Conservation (phyloP, 2,113 vertebrate genomes). For the Hymenochirus boettgeri region DNA sequence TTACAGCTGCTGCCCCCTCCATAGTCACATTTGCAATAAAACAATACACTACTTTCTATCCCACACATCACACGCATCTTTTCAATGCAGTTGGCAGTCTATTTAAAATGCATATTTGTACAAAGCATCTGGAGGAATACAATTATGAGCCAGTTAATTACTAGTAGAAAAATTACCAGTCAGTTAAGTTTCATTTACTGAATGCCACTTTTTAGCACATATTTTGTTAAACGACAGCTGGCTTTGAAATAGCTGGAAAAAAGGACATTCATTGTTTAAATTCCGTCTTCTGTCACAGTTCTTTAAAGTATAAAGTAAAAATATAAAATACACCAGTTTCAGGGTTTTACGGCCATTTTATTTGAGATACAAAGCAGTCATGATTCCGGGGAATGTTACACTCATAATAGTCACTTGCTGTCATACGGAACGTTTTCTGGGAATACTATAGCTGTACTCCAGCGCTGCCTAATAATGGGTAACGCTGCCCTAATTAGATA, state of each 20-base stretch:
- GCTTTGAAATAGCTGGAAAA: constrained; percentile 23
- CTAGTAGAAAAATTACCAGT: constrained; percentile 37
- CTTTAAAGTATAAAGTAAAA: too few species aligned
- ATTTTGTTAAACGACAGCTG: constrained; percentile 32
- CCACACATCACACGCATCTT: constrained; percentile 3
- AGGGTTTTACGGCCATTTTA: too few species aligned
- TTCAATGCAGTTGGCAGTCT: constrained; percentile 12
- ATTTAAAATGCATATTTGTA: constrained; percentile 28
- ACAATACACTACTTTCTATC: constrained; percentile 3
- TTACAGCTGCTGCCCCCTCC: too few species aligned
- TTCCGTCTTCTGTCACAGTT: too few species aligned
- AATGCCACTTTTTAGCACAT: constrained; percentile 24
- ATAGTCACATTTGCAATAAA: neutral
- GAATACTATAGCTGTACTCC: too few species aligned
- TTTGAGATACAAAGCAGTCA: too few species aligned
- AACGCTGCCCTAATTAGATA: too few species aligned
- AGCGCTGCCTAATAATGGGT: too few species aligned
- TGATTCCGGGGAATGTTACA: too few species aligned
- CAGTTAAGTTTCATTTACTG: constrained; percentile 37
- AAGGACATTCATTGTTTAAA: constrained; percentile 21
- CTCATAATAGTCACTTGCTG: too few species aligned
- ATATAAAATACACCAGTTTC: too few species aligned
- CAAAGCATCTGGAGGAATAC: constrained; percentile 39
- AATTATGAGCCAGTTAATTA: constrained; percentile 39
- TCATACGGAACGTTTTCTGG: too few species aligned